These are phyloP conservation scores for Marisa cornuarietis DNA, from an alignment of 1,140 invertebrate species.

Conservation along the genomic window DNA sequence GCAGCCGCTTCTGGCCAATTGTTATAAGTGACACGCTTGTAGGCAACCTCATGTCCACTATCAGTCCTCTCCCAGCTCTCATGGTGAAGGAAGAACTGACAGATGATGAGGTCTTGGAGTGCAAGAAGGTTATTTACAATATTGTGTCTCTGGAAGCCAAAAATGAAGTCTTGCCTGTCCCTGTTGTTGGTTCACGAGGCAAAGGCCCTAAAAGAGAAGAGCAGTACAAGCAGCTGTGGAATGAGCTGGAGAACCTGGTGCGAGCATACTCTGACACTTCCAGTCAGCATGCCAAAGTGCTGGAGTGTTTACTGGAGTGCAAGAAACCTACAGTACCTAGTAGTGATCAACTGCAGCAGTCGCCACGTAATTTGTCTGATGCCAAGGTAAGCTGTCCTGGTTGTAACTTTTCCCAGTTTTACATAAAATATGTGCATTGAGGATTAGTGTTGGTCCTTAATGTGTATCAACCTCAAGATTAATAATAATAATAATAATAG, in stretches of 20 bases:
- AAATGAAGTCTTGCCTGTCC: conserved; percentile 80
- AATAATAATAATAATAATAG: too few species aligned
- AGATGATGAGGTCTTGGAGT: conserved; percentile 86
- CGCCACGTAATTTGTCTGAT: conserved; percentile 53
- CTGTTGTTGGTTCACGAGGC: conserved; percentile 68
- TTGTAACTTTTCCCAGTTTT: conserved; percentile 64
- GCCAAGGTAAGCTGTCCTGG: conserved; percentile 42
- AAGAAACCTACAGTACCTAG: conserved; percentile 65
- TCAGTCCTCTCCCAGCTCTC: conserved; percentile 82
- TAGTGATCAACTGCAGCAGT: conserved; percentile 58
- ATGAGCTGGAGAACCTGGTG: conserved; percentile 86
- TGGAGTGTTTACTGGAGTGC: conserved; percentile 86
- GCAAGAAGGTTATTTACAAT: conserved; percentile 86
- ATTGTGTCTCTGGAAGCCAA: conserved; percentile 84
- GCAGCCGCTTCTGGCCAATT: conserved; percentile 92
- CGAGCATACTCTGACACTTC: conserved; percentile 76
- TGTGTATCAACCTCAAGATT: too few species aligned
- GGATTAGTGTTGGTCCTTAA: conserved; percentile 69
- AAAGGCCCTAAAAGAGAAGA: conserved; percentile 78
- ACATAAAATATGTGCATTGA: conserved; percentile 72
- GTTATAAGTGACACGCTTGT: conserved; percentile 90
- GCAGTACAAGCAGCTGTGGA: conserved; percentile 89
- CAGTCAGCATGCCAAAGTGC: conserved; percentile 78
- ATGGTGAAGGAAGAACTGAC: conserved; percentile 85
- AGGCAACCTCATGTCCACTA: conserved; percentile 84